Conservation (phyloP, 2,113 vertebrate species). For the Dascyllus trimaculatus region DNA sequence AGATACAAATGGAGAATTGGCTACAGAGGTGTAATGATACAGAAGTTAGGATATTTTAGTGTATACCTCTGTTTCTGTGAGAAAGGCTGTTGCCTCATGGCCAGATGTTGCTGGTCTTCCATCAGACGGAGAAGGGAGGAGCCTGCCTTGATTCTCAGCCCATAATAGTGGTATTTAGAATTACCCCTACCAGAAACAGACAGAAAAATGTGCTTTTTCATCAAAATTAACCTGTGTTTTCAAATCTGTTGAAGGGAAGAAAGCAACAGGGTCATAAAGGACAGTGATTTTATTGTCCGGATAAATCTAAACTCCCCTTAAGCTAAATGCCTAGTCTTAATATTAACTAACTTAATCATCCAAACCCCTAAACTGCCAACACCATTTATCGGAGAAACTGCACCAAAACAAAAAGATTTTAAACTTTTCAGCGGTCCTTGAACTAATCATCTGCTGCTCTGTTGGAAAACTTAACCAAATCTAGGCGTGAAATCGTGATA, state of each 20-base stretch:
- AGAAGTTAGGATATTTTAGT: not conserved
- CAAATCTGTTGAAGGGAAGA: not conserved
- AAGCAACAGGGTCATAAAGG: not conserved
- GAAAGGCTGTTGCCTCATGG: slow-evolving; percentile 95
- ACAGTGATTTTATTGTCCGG: not conserved
- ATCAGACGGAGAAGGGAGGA: slow-evolving; percentile 92
- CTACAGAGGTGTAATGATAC: not conserved
- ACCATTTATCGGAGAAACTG: too few species aligned
- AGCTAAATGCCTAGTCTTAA: not conserved
- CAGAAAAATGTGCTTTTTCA: slow-evolving; percentile 2
- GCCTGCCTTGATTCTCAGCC: slow-evolving; percentile 93
- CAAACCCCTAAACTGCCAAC: too few species aligned
- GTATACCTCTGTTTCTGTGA: slow-evolving; percentile 94
- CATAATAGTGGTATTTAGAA: slow-evolving; percentile 96
- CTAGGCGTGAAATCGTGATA: too few species aligned
- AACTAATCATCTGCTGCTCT: too few species aligned
- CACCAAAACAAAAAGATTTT: too few species aligned
- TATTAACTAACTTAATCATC: not conserved
- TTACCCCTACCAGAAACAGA: slow-evolving; percentile 86
- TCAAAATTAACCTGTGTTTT: not conserved
- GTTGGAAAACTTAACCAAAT: too few species aligned
- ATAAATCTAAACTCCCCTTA: not conserved
- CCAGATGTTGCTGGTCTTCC: slow-evolving; percentile 96
- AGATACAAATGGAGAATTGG: not conserved
- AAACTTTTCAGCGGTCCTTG: too few species aligned